Conservation (phyloP, 2,797 vertebrate genomes). For the Phalloptychus januarius region DNA sequence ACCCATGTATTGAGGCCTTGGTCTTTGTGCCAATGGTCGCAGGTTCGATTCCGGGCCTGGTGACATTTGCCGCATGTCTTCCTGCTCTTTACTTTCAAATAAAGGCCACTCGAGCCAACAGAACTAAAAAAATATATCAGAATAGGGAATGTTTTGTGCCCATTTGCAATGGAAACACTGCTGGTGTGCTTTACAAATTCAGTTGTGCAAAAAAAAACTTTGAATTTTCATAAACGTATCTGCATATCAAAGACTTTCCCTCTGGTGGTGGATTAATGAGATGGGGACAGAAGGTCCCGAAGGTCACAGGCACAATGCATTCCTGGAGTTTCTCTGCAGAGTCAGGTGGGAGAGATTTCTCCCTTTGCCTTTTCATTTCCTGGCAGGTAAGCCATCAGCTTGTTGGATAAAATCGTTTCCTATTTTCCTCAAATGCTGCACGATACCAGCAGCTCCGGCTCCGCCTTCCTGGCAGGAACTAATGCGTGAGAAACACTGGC, state of each 20-base stretch:
- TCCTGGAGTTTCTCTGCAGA: conserved; percentile 20
- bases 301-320: not conserved
- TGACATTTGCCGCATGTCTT: no score
- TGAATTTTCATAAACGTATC: not conserved
- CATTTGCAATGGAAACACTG: no score
- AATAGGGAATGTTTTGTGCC: no score
- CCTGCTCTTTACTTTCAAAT: no score
- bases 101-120: no score
- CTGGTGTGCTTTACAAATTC: not conserved
- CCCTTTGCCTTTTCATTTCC: conserved; percentile 49
- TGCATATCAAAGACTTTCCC: not conserved
- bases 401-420: conserved; percentile 20
- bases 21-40: no score
- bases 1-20: no score
- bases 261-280: not conserved
- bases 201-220: not conserved
- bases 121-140: no score
- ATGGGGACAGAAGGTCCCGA: not conserved
- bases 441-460: conserved; percentile 4
- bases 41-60: no score
- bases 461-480: conserved; percentile 19
- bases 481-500: conserved; percentile 74
- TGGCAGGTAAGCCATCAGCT: conserved; percentile 28
- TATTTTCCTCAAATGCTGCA: not conserved
- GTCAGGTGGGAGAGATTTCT: conserved; percentile 24